Base-by-base conservation (phyloP, 2,797 vertebrate genomes). In the Eulemur albifrons region DNA sequence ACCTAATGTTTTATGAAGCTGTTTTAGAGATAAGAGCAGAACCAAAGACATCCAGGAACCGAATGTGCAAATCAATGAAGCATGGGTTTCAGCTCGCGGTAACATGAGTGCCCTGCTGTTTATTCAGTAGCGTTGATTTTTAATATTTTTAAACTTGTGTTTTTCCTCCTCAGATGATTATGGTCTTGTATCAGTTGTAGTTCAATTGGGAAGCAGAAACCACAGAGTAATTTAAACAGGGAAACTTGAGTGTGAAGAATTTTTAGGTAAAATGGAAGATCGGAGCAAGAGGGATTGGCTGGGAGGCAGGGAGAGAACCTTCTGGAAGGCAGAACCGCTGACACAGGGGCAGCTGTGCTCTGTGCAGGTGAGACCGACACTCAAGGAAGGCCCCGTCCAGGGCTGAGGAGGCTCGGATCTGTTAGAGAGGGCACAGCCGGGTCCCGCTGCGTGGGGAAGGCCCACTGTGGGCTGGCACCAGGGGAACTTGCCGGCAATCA, bases 11-110 rank as follows among this genome's bases (percentile, higher is more conserved):
- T 38, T 38, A 52, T 15, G 50, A 80, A n/a, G 15, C 6, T 73
- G 2, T 69, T 69, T 65, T 38, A 52, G 59, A 2, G 59, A 73
- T 5, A 40, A 23, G 52, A 70, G 5, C 4, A 38, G 48, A 77
- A 18, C 35, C 13, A 21, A 80, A 65, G 32, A 57, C 23, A 5
- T 4, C 1, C 43, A 18, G 21, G 14, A 15, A 32, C 5, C 70
- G 30, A 50, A 38, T 4, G 8, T 0, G 3, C 5, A 45, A 63
- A 20, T 72, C 61, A 4, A 0, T 4, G 11, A 63, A 32, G 63
- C 52, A 0, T 0, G 8, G 0, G 6, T 15, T 43, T 83, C 57
- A 10, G 1, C n/a, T 1, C 10, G 27, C 38, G 2, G n/a, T 65
- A 8, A 32, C 3, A 1, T 8, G 45, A 61, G 32, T 21, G 15